Evolutionary conservation across 2,888 invertebrate genomes (phyloP).

Genomic region (Gortyna flavago): DNA sequence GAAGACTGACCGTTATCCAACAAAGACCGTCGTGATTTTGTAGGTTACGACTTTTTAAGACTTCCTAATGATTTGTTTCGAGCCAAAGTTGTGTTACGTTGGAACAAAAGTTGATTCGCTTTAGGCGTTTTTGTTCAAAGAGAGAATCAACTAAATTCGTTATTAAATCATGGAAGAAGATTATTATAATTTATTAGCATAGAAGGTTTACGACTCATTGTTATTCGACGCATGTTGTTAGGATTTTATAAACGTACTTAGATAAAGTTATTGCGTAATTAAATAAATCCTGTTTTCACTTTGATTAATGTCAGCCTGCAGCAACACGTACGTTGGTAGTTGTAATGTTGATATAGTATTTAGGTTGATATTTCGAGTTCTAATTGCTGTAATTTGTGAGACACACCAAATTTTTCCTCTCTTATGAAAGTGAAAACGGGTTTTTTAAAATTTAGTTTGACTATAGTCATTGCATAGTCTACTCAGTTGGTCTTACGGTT

Average conservation of each 20-base stretch:
- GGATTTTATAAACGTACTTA: conserved; percentile 35
- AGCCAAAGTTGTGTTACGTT: conserved; percentile 38
- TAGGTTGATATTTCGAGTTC: not conserved
- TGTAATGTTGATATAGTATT: conserved; percentile 1
- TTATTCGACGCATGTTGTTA: conserved; percentile 20
- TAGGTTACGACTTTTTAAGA: conserved; percentile 41
- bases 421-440: conserved; percentile 29
- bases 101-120: conserved; percentile 23
- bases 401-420: not conserved
- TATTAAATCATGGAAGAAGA: conserved; percentile 42
- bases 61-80: conserved; percentile 54
- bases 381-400: conserved; percentile 2
- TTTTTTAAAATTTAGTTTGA: not conserved
- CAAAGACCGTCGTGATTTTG: conserved; percentile 53
- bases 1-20: conserved; percentile 62
- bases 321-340: not conserved
- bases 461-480: conserved; percentile 51
- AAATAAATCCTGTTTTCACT: conserved; percentile 32
- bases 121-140: conserved; percentile 31
- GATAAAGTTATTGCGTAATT: not conserved
- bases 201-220: not conserved
- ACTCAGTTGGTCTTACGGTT: conserved; percentile 68
- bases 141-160: not conserved
- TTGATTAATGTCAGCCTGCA: conserved; percentile 22
- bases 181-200: conserved; percentile 40